These are phyloP conservation scores for Drosophila oshimai DNA, from an alignment of 1,140 invertebrate genomes.

Conservation along the genomic window DNA sequence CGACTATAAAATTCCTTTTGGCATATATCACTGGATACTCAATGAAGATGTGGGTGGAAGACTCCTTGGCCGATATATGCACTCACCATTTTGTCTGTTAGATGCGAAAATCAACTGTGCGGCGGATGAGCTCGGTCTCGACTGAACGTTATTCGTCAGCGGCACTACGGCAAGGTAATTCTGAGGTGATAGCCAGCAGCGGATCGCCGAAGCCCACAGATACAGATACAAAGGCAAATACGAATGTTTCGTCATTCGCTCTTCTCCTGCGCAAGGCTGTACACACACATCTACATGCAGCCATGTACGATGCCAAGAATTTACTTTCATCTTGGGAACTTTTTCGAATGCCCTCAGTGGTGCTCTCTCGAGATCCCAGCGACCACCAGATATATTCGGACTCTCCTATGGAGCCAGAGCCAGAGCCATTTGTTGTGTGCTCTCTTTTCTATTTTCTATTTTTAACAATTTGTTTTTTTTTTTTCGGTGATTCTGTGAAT, in stretches of 20 bases:
- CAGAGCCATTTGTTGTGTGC: slow-evolving; percentile 21
- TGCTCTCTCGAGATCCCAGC: background rate
- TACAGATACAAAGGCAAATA: slow-evolving; percentile 3
- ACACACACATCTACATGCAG: slow-evolving; percentile 9
- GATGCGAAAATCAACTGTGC: slow-evolving; percentile 82
- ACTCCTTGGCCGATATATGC: slow-evolving; percentile 22
- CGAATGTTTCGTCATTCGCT: slow-evolving; percentile 30
- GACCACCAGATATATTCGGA: background rate
- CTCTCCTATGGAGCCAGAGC: slow-evolving; percentile 20
- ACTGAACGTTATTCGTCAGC: slow-evolving; percentile 82
- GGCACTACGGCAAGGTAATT: slow-evolving; percentile 81
- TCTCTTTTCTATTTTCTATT: slow-evolving; percentile 52
- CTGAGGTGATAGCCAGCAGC: slow-evolving; percentile 72
- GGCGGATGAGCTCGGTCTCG: slow-evolving; percentile 83
- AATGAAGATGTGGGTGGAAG: slow-evolving; percentile 10
- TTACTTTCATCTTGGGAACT: slow-evolving; percentile 78
- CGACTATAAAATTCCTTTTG: background rate
- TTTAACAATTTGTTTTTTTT: slow-evolving; percentile 44
- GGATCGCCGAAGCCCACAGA: slow-evolving; percentile 16
- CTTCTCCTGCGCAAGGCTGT: slow-evolving; percentile 55
- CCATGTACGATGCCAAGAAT: slow-evolving; percentile 58
- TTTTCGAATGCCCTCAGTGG: slow-evolving; percentile 37
- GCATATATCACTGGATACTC: slow-evolving; percentile 14
- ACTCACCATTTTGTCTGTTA: slow-evolving; percentile 83
- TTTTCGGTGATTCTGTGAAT: slow-evolving; percentile 19